Evolutionary conservation across 2,113 vertebrate genomes (phyloP).

Genomic region (Megaptera novaeangliae): DNA sequence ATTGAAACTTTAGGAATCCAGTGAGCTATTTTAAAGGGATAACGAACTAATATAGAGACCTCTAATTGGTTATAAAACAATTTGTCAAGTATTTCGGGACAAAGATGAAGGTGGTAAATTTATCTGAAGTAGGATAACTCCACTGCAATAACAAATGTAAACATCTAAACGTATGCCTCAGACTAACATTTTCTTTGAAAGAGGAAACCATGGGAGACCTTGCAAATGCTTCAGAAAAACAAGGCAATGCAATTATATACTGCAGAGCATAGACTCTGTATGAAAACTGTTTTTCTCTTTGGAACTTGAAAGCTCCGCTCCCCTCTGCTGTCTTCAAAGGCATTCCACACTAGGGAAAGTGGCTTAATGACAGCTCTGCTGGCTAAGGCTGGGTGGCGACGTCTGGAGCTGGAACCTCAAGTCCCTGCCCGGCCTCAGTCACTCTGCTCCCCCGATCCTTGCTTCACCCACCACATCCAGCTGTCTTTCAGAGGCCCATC

Average conservation of each 20-base stretch:
- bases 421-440: neutral
- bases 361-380: neutral
- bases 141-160: neutral
- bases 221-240: conserved; percentile 14
- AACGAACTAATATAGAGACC: neutral
- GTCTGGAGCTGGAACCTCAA: neutral
- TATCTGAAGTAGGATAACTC: neutral
- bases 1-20: neutral
- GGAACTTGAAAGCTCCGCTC: neutral
- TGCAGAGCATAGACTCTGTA: neutral
- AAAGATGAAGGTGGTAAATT: neutral
- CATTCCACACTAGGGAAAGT: neutral
- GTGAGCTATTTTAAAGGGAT: neutral
- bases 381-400: neutral
- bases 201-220: neutral
- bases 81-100: conserved; percentile 13
- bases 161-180: neutral
- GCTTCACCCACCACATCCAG: neutral
- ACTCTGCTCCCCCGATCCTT: neutral
- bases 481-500: neutral
- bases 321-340: conserved; percentile 4
- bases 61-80: neutral
- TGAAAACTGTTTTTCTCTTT: neutral
- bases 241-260: neutral
- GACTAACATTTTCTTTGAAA: neutral